Conservation (phyloP, 2,113 vertebrate genomes). For the Chloroceryle aenea region DNA sequence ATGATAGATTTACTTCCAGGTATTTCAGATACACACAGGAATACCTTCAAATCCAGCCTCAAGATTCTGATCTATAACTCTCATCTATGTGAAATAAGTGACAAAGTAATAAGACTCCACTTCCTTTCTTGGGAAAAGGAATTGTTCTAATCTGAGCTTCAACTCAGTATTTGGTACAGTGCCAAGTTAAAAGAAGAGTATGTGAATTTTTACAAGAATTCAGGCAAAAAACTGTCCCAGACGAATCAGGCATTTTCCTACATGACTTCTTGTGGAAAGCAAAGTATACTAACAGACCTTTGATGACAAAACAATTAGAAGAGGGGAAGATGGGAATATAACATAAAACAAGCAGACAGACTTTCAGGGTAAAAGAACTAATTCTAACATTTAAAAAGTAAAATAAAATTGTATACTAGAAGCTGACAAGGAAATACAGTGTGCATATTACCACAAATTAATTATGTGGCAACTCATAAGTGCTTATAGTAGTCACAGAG, state of each 20-base stretch:
- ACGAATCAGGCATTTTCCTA: background rate
- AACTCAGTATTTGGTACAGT: background rate
- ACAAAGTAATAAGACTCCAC: background rate
- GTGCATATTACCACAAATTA: background rate
- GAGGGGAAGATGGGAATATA: background rate
- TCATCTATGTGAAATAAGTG: slow-evolving; percentile 19
- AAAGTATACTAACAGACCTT: background rate
- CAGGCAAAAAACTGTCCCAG: background rate
- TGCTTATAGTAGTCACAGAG: background rate
- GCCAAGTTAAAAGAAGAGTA: slow-evolving; percentile 32
- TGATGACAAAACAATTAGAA: background rate
- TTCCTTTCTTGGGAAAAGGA: slow-evolving; percentile 58
- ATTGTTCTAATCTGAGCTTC: slow-evolving; percentile 8
- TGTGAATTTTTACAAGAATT: slow-evolving; percentile 35
- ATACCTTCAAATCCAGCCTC: slow-evolving; percentile 16
- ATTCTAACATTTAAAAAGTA: background rate
- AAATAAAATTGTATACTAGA: background rate
- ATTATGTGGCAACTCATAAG: background rate
- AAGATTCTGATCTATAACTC: background rate
- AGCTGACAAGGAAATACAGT: background rate
- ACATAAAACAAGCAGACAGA: background rate
- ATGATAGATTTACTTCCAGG: slow-evolving; percentile 23
- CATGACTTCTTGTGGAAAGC: background rate
- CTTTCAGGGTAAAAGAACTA: background rate
- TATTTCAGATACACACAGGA: background rate